Conservation (phyloP, 2,888 invertebrate genomes). For the Meandrusa payeni region DNA sequence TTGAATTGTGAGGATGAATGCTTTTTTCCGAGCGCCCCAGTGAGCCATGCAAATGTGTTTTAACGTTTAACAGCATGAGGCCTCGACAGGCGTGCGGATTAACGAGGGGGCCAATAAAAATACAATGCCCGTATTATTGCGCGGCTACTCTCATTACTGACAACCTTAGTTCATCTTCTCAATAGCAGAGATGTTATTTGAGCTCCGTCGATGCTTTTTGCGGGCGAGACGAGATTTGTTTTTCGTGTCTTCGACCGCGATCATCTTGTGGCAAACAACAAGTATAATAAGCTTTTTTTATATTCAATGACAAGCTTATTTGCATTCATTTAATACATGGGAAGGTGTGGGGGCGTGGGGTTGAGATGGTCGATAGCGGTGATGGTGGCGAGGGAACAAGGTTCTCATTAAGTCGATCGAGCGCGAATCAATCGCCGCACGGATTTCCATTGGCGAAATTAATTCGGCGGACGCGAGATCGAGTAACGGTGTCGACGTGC, state of each 20-base stretch:
- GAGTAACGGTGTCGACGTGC: constrained; percentile 75
- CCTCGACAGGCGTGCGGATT: constrained; percentile 48
- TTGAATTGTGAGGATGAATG: constrained; percentile 48
- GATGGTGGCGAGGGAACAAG: constrained; percentile 55
- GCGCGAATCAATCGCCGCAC: constrained; percentile 64
- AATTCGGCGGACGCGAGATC: constrained; percentile 75
- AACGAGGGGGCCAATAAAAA: constrained; percentile 55
- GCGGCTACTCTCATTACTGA: constrained; percentile 46
- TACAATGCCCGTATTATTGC: constrained; percentile 39
- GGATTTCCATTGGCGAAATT: constrained; percentile 73
- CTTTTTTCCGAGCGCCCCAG: constrained; percentile 45
- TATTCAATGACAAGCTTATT: constrained; percentile 42
- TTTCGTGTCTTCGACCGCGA: constrained; percentile 59
- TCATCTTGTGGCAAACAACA: constrained; percentile 52
- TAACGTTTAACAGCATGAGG: constrained; percentile 56
- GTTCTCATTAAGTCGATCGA: constrained; percentile 69
- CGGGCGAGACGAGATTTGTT: constrained; percentile 42
- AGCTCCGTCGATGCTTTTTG: constrained; percentile 34
- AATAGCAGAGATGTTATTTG: constrained; percentile 44
- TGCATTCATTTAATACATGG: constrained; percentile 38
- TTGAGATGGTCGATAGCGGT: constrained; percentile 61
- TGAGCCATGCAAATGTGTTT: constrained; percentile 61
- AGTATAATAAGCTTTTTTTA: constrained; percentile 47
- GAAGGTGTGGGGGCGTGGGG: constrained; percentile 46
- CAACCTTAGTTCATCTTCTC: constrained; percentile 44